These are phyloP conservation scores for Mactra quadrangularis DNA, from an alignment of 1,140 invertebrate species.

Conservation along the genomic window DNA sequence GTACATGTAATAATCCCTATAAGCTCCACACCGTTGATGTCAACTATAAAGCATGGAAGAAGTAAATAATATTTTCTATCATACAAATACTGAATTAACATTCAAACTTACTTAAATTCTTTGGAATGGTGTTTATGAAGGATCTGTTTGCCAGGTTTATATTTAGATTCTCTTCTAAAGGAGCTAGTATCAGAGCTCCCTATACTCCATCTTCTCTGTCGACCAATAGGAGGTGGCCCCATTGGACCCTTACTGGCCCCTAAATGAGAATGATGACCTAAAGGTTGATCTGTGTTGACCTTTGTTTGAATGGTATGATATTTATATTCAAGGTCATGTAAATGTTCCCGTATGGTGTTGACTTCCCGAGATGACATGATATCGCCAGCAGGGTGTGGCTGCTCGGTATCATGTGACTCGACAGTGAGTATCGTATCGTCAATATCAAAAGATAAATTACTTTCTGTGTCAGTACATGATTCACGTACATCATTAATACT, in stretches of 20 bases:
- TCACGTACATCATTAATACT: slow-evolving; percentile 74
- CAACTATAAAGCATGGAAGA: too few species aligned
- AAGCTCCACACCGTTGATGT: too few species aligned
- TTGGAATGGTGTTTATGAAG: slow-evolving; percentile 61
- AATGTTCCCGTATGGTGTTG: slow-evolving; percentile 85
- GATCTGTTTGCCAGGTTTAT: slow-evolving; percentile 41
- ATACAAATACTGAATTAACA: too few species aligned
- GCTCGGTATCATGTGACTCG: slow-evolving; percentile 69
- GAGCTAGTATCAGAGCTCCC: slow-evolving; percentile 79
- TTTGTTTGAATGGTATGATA: slow-evolving; percentile 93
- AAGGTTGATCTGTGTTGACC: slow-evolving; percentile 86
- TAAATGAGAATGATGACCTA: slow-evolving; percentile 10
- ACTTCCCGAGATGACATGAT: slow-evolving; percentile 34
- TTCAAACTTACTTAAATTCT: slow-evolving; percentile 70
- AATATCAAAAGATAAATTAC: slow-evolving; percentile 78
- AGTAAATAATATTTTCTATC: too few species aligned
- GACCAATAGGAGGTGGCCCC: slow-evolving; percentile 38
- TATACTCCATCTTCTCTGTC: slow-evolving; percentile 74
- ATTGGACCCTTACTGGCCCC: slow-evolving; percentile 10
- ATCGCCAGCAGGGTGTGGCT: slow-evolving; percentile 61
- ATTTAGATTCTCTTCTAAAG: slow-evolving; percentile 57
- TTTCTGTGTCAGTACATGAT: slow-evolving; percentile 72
- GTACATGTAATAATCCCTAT: too few species aligned
- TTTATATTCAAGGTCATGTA: slow-evolving; percentile 94
- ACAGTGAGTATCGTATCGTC: slow-evolving; percentile 78